Base-by-base conservation (phyloP, 2,888 invertebrate species). In the Troglohyphantes excavatus region DNA sequence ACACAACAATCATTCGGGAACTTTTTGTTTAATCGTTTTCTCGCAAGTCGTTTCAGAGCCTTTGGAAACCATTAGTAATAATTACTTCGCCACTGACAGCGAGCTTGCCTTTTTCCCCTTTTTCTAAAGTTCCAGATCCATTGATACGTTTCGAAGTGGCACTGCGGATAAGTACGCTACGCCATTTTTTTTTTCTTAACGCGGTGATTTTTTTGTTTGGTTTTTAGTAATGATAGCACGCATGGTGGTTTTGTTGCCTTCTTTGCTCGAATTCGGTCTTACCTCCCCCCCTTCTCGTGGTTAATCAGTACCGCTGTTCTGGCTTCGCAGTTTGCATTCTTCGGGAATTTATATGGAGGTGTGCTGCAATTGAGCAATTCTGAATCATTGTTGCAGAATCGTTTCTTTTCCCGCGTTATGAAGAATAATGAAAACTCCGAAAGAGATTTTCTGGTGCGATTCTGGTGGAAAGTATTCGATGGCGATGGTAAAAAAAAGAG, bases 41-140 rank as follows among this genome's bases (percentile, higher is more conserved):
- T 79, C 43, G 29, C 27, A 43, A 46, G 79, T 79, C 72, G 79
- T 87, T 79, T 81, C 79, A 33, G 65, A 87, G 79, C 72, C 87
- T 72, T 81, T 87, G 46, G 61, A 72, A 87, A 87, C 73, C 87
- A 79, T 87, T 73, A 79, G 87, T 81, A 72, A 87, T 86, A 87
- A 87, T 87, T 87, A 73, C 87, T 87, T 76, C 46, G 26, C 46
- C 43, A 23, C 23, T 19, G 39, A 43, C 63, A 27, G 29, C 53
- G 61, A 19, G 65, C 33, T 46, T 86, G 19, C 29, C 29, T 76
- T 39, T 70, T 19, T 39, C 43, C 68, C 68, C 61, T 68, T 43
- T 39, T 63, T 21, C 72, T 73, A 26, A 19, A 63, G 27, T 65
- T 82, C 26, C 43, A 19, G 67, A 43, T 46, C 26, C 68, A 81